These are phyloP conservation scores for Athrips mouffetella DNA, from an alignment of 2,888 invertebrate species.

Conservation along the genomic window DNA sequence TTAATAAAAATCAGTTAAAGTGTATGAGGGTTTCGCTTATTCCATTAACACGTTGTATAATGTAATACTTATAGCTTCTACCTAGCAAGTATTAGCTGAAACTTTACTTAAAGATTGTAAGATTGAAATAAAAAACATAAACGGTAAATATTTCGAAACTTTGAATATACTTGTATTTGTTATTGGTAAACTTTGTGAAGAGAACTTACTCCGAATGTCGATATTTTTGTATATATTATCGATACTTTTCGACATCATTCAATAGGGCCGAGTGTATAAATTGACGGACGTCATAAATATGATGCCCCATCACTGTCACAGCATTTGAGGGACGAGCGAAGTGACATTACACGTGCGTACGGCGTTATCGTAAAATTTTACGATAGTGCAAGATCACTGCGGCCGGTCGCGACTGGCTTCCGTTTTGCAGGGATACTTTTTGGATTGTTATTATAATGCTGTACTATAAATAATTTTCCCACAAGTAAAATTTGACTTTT, in stretches of 20 bases:
- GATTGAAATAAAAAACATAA: too few relatives aligned
- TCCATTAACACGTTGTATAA: too few relatives aligned
- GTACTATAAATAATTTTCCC: background rate
- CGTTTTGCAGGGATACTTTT: constrained; percentile 31
- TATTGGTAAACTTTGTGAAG: too few relatives aligned
- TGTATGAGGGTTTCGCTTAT: too few relatives aligned
- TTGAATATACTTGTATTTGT: too few relatives aligned
- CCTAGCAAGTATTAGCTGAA: too few relatives aligned
- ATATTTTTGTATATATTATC: background rate
- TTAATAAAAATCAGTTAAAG: too few relatives aligned
- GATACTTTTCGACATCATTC: constrained; percentile 12
- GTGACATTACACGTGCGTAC: constrained; percentile 55
- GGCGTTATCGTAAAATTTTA: constrained; percentile 73
- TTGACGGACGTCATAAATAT: constrained; percentile 60
- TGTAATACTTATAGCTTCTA: too few relatives aligned
- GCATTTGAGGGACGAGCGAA: constrained; percentile 30
- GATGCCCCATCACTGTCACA: constrained; percentile 49
- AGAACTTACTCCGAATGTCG: too few relatives aligned
- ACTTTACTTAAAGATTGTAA: too few relatives aligned
- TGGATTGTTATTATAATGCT: constrained; percentile 17
- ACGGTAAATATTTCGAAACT: too few relatives aligned
- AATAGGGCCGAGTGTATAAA: constrained; percentile 31
- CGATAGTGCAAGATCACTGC: constrained; percentile 48
- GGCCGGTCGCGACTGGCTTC: constrained; percentile 37
- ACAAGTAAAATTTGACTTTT: constrained; percentile 16